Evolutionary conservation across 2,888 invertebrate genomes (phyloP), one percentile per base, ranked within the genome.

Genomic region (Drepana falcataria): DNA sequence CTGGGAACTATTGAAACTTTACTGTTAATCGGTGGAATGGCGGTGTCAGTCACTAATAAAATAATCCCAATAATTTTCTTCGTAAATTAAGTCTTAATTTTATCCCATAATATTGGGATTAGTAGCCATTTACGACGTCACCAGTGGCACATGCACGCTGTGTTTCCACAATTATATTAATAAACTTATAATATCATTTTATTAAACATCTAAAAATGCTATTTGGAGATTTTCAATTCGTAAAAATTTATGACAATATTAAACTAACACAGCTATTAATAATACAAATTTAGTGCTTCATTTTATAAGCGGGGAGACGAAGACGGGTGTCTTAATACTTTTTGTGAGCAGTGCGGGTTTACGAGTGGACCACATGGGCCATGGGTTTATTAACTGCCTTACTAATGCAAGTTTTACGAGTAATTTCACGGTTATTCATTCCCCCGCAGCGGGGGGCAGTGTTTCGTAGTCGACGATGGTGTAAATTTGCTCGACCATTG

Each of bases 351-450:
- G 56, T 62, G 73, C 69, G 69, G 73, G 70, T 83, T 85, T 85
- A 87, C 73, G 83, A 81, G 75, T 74, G 71, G 75, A 77, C 81
- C 86, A 87, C 81, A 83, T 87, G 87, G 83, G 81, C 78, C 73
- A 75, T 69, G 73, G 72, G 72, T 78, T 75, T 80, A 81, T 83
- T 85, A 83, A 86, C 79, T 75, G 79, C 77, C 79, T 69, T 69
- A 76, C 85, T 88, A 87, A 88, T 87, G 85, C 71, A 81, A 80
- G 80, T 87, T 88, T 89, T 87, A 89, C 81, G 88, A 87, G 81
- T 83, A 81, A 87, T 87, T 88, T 89, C 87, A 88, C 84, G 87
- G 87, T 83, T 84, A 80, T 81, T 84, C 85, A 83, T 85, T 83
- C 77, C 65, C 69, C 66, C 75, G 52, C 77, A 68, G 79, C 79